Conservation (phyloP, 2,797 vertebrate species). For the Eulemur coronatus region DNA sequence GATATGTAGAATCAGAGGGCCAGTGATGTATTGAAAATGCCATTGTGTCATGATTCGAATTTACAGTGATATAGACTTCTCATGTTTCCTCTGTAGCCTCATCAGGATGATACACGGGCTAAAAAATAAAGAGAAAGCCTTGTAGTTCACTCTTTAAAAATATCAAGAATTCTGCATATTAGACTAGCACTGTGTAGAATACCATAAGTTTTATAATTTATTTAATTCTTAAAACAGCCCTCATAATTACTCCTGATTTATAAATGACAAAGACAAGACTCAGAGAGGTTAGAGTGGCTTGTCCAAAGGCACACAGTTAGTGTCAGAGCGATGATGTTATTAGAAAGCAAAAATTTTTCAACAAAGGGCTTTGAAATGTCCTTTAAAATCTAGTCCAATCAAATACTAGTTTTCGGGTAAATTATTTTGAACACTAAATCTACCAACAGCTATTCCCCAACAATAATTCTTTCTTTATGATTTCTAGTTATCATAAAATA, state of each 20-base stretch:
- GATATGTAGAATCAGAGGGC: not conserved
- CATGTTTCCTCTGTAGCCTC: not conserved
- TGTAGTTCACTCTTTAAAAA: not conserved
- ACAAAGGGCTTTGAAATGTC: not conserved
- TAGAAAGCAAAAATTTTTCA: not conserved
- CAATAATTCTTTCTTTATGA: conserved; percentile 4
- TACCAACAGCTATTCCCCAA: not conserved
- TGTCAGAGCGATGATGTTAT: not conserved
- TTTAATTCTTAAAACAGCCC: conserved; percentile 22
- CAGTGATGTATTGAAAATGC: not conserved
- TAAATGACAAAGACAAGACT: not conserved
- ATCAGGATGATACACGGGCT: not conserved
- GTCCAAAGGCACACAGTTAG: not conserved
- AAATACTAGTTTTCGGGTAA: not conserved
- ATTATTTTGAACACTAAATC: conserved; percentile 33
- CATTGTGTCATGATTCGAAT: not conserved
- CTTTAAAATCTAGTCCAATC: not conserved
- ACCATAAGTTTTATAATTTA: not conserved
- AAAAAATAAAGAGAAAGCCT: not conserved
- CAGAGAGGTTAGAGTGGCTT: not conserved
- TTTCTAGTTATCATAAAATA: not conserved
- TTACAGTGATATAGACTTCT: not conserved
- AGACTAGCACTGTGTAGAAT: not conserved
- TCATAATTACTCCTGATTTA: not conserved
- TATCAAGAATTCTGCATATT: not conserved